Conservation (phyloP, 2,888 invertebrate species). For the Oligia latruncula region DNA sequence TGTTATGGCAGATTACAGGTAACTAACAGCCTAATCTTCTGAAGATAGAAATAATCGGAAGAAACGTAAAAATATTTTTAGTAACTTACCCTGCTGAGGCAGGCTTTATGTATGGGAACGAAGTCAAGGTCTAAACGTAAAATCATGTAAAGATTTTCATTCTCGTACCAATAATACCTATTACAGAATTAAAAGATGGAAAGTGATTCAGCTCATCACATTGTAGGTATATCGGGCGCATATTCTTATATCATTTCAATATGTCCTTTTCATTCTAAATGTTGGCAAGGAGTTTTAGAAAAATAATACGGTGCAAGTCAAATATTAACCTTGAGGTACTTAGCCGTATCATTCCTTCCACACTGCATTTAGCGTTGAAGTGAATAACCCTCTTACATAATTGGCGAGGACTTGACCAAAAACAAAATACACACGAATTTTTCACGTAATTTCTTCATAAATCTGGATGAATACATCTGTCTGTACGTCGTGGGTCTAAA, state of each 20-base stretch:
- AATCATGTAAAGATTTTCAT: background rate
- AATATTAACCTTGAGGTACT: background rate
- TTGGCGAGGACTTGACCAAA: slow-evolving; percentile 29
- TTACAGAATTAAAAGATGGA: background rate
- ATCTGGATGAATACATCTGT: slow-evolving; percentile 14
- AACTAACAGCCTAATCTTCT: background rate
- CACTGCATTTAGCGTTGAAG: background rate
- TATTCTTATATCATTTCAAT: background rate
- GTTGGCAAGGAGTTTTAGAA: background rate
- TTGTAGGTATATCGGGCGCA: background rate
- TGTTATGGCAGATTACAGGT: background rate
- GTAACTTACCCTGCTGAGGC: background rate
- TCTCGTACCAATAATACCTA: background rate
- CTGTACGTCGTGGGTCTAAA: slow-evolving; percentile 71
- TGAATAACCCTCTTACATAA: slow-evolving; percentile 28
- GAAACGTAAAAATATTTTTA: background rate
- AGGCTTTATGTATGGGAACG: background rate
- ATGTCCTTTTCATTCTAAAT: background rate
- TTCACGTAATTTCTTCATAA: slow-evolving; percentile 39
- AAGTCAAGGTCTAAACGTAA: background rate
- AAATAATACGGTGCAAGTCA: background rate
- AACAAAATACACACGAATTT: slow-evolving; percentile 26
- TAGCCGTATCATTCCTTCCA: background rate
- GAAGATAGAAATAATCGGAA: background rate
- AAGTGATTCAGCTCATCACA: background rate